Conservation (phyloP, 2,113 vertebrate species). For the Egretta garzetta region DNA sequence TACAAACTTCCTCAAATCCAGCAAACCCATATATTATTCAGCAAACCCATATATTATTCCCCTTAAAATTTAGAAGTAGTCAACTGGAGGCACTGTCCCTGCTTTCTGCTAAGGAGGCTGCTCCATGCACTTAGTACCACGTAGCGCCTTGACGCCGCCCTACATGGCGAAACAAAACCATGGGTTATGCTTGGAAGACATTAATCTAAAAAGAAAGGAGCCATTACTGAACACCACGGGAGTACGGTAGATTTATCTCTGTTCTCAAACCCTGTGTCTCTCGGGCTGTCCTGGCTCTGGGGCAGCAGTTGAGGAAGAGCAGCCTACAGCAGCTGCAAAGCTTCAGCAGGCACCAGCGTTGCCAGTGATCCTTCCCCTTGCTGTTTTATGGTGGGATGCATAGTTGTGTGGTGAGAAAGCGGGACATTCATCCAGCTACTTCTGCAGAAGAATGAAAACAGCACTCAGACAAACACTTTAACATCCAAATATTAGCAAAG, state of each 20-base stretch:
- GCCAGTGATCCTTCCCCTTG: neutral
- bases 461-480: slow-evolving; percentile 51
- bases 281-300: neutral
- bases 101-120: neutral
- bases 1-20: neutral
- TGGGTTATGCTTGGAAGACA: neutral
- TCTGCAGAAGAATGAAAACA: neutral
- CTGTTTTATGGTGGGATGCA: slow-evolving; percentile 10
- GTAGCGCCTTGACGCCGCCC: fast-evolving
- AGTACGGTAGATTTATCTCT: neutral
- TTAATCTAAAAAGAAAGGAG: neutral
- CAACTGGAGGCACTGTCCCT: neutral
- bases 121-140: neutral
- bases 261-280: neutral
- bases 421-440: slow-evolving; percentile 34
- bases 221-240: neutral
- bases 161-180: neutral
- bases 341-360: slow-evolving; percentile 3
- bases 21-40: neutral
- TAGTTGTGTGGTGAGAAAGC: slow-evolving; percentile 58
- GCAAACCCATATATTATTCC: neutral
- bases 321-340: slow-evolving; percentile 28
- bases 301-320: neutral
- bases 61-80: neutral
- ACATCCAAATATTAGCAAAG: slow-evolving; percentile 45